phyloP scores from a whole-genome alignment of 2,888 invertebrate genomes.

The Gibbula magus region DNA sequence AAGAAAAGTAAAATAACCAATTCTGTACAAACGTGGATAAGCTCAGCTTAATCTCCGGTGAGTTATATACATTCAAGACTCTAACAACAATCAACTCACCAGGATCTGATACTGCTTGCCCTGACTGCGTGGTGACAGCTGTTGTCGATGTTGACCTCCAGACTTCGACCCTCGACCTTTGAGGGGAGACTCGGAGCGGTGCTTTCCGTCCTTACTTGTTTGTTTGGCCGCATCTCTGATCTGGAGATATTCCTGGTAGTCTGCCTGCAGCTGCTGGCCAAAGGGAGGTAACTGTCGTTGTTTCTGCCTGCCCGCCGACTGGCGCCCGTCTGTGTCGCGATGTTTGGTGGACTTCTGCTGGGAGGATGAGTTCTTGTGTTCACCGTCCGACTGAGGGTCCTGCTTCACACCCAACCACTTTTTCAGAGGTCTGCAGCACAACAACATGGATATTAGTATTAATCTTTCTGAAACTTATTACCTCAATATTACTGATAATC shows the following conservation, averaged over 20 bases:
- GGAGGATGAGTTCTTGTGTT: constrained; percentile 21
- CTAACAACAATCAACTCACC: neutral
- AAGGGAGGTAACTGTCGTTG: neutral
- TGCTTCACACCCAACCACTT: constrained; percentile 51
- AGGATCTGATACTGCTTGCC: neutral
- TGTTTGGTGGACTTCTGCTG: constrained; percentile 15
- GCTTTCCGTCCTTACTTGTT: constrained; percentile 34
- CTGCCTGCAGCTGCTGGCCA: neutral
- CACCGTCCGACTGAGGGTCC: neutral
- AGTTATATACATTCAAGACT: no score
- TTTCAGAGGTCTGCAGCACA: constrained; percentile 42
- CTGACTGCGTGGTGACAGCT: neutral
- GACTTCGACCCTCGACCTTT: constrained; percentile 38
- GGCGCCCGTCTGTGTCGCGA: constrained; percentile 5
- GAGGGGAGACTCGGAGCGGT: constrained; percentile 38
- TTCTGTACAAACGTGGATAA: no score
- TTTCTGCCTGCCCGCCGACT: neutral
- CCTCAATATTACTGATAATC: neutral
- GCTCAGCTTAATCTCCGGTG: no score
- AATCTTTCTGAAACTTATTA: neutral
- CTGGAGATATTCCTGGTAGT: neutral
- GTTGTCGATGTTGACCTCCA: constrained; percentile 24
- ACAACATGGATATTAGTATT: neutral
- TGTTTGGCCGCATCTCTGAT: neutral
- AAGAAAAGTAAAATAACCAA: no score